Base-by-base conservation (phyloP, 1,140 invertebrate genomes). In the Choristoneura fumiferana region DNA sequence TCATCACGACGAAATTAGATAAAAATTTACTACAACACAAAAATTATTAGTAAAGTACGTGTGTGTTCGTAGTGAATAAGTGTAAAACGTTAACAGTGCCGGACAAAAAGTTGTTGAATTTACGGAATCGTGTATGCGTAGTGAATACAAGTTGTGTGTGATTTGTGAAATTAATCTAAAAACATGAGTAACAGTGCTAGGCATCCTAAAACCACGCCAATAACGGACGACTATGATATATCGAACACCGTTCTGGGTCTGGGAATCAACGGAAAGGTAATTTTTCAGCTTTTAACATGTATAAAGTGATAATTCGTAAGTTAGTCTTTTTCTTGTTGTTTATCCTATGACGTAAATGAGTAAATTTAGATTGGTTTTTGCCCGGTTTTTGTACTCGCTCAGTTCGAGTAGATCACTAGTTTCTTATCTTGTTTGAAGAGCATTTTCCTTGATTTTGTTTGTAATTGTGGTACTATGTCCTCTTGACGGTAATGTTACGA, bases 241-340 rank as follows among this genome's bases (percentile, higher is more conserved):
- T 96, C 96, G n/a, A 95, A 94, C 76, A 96, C 94, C 54, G 98
- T 99, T 9, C 92, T 99, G 37, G 98, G 98, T n/a, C 92, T 99
- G 18, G 98, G 98, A 10, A 99, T 99, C 67, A 99, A 98, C 87
- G 98, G 98, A 35, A 99, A 99, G 93, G 96, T 97, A 71, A 55
- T 72, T 72, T 54, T 49, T 62, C 12, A 33, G 57, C 40, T 34
- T 18, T 17, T 45, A 57, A 57, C 10, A 35, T 36, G 17, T 15
- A 17, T 13, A 36, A 55, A 55, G 40, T 13, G 8, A n/a, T 18
- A 1, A 29, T 14, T 45, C 34, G 33, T 15, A 10, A 38, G 53
- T 60, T 29, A 53, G 35, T 33, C 8, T 17, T 52, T 29, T 53
- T 14, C 33, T 29, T 3, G 14, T 65, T 72, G 70, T 72, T 72